phyloP scores from a whole-genome alignment of 1,140 invertebrate genomes.

The Rhagoletis pomonella region DNA sequence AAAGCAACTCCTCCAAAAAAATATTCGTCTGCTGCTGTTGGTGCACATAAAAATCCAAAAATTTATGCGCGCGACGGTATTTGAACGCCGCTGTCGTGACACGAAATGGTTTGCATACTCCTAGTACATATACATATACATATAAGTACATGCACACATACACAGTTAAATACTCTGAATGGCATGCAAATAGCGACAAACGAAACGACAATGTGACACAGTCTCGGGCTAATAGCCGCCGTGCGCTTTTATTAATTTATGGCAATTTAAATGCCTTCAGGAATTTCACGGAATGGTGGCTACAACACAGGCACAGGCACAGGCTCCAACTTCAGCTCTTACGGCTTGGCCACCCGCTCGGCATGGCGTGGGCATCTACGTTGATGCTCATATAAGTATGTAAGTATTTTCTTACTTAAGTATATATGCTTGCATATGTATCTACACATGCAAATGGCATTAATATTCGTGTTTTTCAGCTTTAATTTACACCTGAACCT shows the following conservation, averaged over 20 bases:
- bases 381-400: background rate
- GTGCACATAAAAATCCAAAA: background rate
- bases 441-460: background rate
- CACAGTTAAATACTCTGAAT: no score
- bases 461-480: background rate
- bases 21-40: background rate
- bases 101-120: background rate
- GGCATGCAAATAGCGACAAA: no score
- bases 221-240: slow-evolving; percentile 14
- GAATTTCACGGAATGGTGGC: slow-evolving; percentile 8
- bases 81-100: background rate
- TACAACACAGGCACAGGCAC: background rate
- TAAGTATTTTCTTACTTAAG: background rate
- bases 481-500: slow-evolving; percentile 51
- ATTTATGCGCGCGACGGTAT: background rate
- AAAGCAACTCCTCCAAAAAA: background rate
- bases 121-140: no score
- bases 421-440: background rate
- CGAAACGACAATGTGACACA: slow-evolving; percentile 7
- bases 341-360: slow-evolving; percentile 2
- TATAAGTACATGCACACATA: no score
- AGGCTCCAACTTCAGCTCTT: background rate
- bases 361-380: background rate
- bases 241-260: slow-evolving; percentile 48
- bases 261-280: slow-evolving; percentile 53